Percentiles rank a stretch among this genome's conserved stretches.
Evolutionary conservation across 2,888 invertebrate species (phyloP).

Genomic region (Perdita meconis): DNA sequence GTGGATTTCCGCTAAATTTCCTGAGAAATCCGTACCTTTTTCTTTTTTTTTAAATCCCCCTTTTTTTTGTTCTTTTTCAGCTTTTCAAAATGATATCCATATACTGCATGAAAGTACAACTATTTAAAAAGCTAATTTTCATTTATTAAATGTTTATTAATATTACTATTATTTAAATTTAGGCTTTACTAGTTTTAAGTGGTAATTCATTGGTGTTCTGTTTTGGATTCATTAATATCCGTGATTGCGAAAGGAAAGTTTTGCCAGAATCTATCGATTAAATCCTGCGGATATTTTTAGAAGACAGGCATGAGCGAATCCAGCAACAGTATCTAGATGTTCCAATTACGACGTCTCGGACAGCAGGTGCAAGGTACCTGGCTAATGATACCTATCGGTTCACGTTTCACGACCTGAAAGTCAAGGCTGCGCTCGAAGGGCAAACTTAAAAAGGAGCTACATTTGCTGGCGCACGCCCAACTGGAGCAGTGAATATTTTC

Average conservation of each 20-base stretch:
- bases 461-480: constrained; percentile 57
- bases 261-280: neutral
- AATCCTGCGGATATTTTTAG: constrained; percentile 14
- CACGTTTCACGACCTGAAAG: constrained; percentile 43
- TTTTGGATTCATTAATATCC: neutral
- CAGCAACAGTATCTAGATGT: constrained; percentile 23
- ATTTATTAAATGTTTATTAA: too few relatives aligned
- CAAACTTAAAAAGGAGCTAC: constrained; percentile 59
- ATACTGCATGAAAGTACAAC: too few relatives aligned
- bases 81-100: too few relatives aligned
- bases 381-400: constrained; percentile 3
- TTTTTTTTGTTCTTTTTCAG: too few relatives aligned
- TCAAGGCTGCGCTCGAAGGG: constrained; percentile 54
- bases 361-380: constrained; percentile 36
- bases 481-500: constrained; percentile 54
- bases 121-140: too few relatives aligned
- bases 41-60: too few relatives aligned
- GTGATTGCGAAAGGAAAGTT: neutral
- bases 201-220: too few relatives aligned
- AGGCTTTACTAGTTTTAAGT: too few relatives aligned
- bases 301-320: neutral
- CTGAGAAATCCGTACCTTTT: too few relatives aligned
- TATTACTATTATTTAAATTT: too few relatives aligned
- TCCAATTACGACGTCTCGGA: constrained; percentile 20
- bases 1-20: too few relatives aligned